Conservation (phyloP, 2,113 vertebrate genomes). For the Deroptyus accipitrinus region DNA sequence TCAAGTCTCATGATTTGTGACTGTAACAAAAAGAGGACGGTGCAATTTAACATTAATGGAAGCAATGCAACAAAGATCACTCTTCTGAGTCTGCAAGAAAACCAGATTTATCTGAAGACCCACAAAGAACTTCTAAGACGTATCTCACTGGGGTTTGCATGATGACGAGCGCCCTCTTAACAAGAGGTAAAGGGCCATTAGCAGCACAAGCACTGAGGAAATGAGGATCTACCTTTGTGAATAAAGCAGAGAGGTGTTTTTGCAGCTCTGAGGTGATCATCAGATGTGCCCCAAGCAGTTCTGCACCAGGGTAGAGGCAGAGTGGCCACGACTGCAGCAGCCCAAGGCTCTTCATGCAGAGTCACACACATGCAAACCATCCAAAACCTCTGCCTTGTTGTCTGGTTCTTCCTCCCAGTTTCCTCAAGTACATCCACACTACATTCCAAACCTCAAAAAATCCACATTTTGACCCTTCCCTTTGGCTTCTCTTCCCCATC, state of each 20-base stretch:
- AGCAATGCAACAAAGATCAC: neutral
- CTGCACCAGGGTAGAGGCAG: neutral
- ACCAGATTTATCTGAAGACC: neutral
- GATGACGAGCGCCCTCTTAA: neutral
- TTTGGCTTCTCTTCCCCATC: neutral
- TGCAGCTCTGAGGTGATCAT: neutral
- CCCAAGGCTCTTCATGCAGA: neutral
- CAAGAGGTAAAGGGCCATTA: neutral
- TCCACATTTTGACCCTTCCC: neutral
- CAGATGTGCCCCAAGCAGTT: rapidly evolving
- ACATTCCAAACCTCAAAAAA: rapidly evolving
- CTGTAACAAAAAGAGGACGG: neutral
- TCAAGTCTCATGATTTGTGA: neutral
- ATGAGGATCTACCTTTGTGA: neutral
- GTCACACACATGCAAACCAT: rapidly evolving
- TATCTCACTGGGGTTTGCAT: neutral
- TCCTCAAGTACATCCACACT: neutral
- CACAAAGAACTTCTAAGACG: neutral
- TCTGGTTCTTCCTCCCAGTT: neutral
- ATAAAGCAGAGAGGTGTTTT: neutral
- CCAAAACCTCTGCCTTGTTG: neutral
- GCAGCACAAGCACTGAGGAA: neutral
- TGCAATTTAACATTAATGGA: neutral
- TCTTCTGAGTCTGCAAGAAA: neutral
- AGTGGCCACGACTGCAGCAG: rapidly evolving